Base-by-base conservation (phyloP, 2,797 vertebrate genomes). In the Sebastes taczanowskii region DNA sequence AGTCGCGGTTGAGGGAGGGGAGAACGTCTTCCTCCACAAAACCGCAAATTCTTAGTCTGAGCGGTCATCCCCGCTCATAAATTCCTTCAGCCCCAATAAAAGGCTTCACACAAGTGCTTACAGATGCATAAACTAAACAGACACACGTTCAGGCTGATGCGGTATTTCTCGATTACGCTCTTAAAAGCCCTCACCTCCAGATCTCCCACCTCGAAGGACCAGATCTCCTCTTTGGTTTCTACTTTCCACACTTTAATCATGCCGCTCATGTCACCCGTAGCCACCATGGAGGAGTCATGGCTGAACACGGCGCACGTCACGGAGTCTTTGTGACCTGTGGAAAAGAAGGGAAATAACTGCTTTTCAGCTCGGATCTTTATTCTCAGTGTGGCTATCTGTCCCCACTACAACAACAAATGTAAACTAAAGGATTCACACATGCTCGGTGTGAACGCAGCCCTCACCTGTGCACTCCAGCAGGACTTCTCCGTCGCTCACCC, bases 191-290 rank as follows among this genome's bases (percentile, higher is more conserved):
- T 95, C 86, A 99, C 99, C 97, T 99, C 98, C 83, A 99, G 93
- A 89, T 99, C 99, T 49, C 96, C 97, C 56, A 98, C 97, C 88
- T 99, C 98, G 1, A 98, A 99, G 67, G 97, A 98, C 98, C 98
- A 99, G 83, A 98, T 93, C 89, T 99, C 97, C 62, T 97, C 95
- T 85, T 97, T 97, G 61, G 93, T 89, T 66, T 98, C 97, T 18
- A 99, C 95, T 71, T 95, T 97, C 99, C 99, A 99, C 46, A 97
- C 98, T 94, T 99, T 99, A 76, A 99, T 96, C 69, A 98, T 84
- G 16, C 99, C 99, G 18, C 97, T 97, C 99, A 99, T 99, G 92
- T 99, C 98, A 5, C 98, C 99, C 0, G 97, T 96, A 6, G 97
- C 98, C 90, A 99, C 97, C 4, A 99, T 92, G 16, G 94, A 90